Conservation (phyloP, 2,888 invertebrate genomes). For the Drosophila parthenogenetica region DNA sequence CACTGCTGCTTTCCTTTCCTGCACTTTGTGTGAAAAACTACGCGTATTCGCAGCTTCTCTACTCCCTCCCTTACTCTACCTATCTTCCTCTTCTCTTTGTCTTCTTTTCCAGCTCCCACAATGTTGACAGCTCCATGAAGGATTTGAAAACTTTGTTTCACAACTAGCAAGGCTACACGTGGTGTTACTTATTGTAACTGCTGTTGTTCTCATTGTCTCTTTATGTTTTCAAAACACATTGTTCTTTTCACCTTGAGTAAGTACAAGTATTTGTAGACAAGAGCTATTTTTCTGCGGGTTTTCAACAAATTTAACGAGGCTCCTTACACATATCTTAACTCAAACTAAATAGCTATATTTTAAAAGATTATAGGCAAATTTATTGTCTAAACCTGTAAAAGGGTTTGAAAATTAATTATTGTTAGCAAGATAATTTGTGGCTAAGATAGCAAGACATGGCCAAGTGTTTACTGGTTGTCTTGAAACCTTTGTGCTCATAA, state of each 20-base stretch:
- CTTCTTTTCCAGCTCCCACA: conserved; percentile 4
- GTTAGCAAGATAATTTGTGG: conserved; percentile 4
- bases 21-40: conserved; percentile 61
- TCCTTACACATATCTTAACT: too few relatives aligned
- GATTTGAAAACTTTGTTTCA: conserved; percentile 59
- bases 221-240: conserved; percentile 2
- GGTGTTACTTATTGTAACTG: conserved; percentile 46
- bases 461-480: conserved; percentile 14
- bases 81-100: neutral
- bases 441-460: neutral
- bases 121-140: conserved; percentile 69
- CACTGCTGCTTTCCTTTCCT: conserved; percentile 40
- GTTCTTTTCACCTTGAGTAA: conserved; percentile 15
- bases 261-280: neutral
- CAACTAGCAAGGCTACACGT: conserved; percentile 39
- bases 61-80: neutral
- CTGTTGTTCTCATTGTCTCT: conserved; percentile 34
- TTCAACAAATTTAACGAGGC: too few relatives aligned
- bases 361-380: conserved; percentile 10
- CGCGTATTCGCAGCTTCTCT: conserved; percentile 35
- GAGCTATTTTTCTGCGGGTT: neutral
- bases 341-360: neutral
- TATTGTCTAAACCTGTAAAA: conserved; percentile 3
- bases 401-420: conserved; percentile 41
- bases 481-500: conserved; percentile 56